Evolutionary conservation across 2,113 vertebrate genomes (phyloP).

Genomic region (Oreamnos americanus): DNA sequence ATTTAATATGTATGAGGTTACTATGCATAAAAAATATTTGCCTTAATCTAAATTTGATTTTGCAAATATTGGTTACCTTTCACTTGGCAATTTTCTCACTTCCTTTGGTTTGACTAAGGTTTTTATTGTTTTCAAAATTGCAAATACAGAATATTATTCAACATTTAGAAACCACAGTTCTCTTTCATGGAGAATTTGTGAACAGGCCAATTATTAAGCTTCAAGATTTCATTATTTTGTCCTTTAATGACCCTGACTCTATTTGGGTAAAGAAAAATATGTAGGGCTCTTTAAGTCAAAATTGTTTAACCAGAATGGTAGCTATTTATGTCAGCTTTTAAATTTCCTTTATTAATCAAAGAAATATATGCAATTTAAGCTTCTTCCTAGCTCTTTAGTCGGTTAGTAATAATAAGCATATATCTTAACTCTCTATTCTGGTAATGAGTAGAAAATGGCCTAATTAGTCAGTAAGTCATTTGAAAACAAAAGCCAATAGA

Average conservation of each 20-base stretch:
- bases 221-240: neutral
- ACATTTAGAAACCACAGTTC: neutral
- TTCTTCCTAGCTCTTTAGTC: slow-evolving; percentile 29
- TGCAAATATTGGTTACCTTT: neutral
- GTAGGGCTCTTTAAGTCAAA: slow-evolving; percentile 32
- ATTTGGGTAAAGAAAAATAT: neutral
- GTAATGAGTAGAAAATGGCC: slow-evolving; percentile 23
- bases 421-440: slow-evolving; percentile 12
- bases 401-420: slow-evolving; percentile 26
- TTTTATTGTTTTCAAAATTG: neutral
- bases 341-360: slow-evolving; percentile 22
- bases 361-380: neutral
- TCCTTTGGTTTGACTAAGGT: neutral
- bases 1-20: slow-evolving; percentile 10
- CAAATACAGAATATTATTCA: neutral
- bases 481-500: slow-evolving; percentile 24
- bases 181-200: neutral
- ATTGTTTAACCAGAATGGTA: slow-evolving; percentile 32
- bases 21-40: neutral
- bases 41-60: neutral
- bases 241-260: neutral
- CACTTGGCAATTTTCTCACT: neutral
- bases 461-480: slow-evolving; percentile 40
- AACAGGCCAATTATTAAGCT: neutral
- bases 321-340: neutral